Evolutionary conservation across 2,797 vertebrate genomes (phyloP), one percentile per base, ranked within the genome.

Genomic region (Miichthys miiuy): DNA sequence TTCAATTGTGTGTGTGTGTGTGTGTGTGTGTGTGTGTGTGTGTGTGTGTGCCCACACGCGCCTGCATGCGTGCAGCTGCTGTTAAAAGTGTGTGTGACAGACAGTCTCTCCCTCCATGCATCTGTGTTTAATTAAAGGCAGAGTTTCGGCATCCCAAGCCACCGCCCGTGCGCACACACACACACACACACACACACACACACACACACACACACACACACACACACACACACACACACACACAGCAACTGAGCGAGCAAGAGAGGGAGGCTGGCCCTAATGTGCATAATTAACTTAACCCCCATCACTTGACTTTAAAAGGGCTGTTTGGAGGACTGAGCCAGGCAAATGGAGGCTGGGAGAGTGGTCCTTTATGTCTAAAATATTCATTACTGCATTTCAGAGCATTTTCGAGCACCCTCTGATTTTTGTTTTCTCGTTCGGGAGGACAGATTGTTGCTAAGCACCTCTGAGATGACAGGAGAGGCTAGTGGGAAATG

Each of bases 211-310:
- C 75, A 75, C 66, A 80, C 61, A 72, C 67, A 71, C 46, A 48
- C 78, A 88, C 87, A 92, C 65, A 75, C 66, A 58, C 56, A 80
- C n/a, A 50, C 42, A 87, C 80, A 90, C 38, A 63, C 54, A 78
- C 58, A 80, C 62, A 80, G 55, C 34, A 54, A 89, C 86, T 91
- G 72, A 83, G 82, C 65, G 30, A 84, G 85, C 65, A 69, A 88
- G 80, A 69, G 88, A 89, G 87, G 78, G 80, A 86, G 83, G 85
- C 87, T 87, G 87, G 87, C 82, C 89, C 87, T 86, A 95, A 95
- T 96, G 93, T 93, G 95, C 95, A 97, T 94, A 97, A 97, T 97
- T 97, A 97, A 96, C 95, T 96, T 96, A 96, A 96, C 96, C 96
- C 96, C 95, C 96, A 96, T 96, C 96, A 95, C 95, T 96, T 97